phyloP scores from a whole-genome alignment of 2,113 vertebrate genomes.

The Phocoena sinus region DNA sequence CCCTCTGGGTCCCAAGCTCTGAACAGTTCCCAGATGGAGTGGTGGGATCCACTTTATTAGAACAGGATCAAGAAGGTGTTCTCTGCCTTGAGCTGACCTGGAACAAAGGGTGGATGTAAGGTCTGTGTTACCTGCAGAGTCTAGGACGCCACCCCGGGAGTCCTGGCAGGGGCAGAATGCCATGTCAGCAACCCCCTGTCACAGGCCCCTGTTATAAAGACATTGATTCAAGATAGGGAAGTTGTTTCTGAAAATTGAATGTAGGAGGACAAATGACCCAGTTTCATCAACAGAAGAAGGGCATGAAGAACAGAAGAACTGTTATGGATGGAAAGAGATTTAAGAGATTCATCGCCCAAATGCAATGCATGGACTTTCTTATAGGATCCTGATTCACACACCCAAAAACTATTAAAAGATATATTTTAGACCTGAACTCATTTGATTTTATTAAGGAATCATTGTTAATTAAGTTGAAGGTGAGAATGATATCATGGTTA shows the following conservation, averaged over 20 bases:
- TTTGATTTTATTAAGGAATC: not conserved
- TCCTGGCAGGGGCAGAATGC: no score
- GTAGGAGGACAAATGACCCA: not conserved
- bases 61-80: not conserved
- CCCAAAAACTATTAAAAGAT: not conserved
- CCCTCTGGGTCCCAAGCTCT: not conserved
- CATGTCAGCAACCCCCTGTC: not conserved
- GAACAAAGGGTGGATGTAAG: not conserved
- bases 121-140: not conserved
- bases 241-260: not conserved
- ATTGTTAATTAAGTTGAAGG: not conserved
- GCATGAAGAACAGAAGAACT: not conserved
- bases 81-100: not conserved
- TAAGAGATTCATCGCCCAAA: not conserved
- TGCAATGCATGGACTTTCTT: not conserved
- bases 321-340: not conserved
- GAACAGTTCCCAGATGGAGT: not conserved
- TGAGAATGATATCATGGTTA: not conserved
- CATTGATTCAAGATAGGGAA: not conserved
- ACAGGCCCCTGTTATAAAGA: not conserved
- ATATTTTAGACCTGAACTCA: not conserved
- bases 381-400: not conserved
- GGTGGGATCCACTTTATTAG: not conserved
- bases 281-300: not conserved
- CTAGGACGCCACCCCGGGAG: accelerated